phyloP scores from a whole-genome alignment of 1,140 invertebrate genomes.

The Archivesica marissinica region DNA sequence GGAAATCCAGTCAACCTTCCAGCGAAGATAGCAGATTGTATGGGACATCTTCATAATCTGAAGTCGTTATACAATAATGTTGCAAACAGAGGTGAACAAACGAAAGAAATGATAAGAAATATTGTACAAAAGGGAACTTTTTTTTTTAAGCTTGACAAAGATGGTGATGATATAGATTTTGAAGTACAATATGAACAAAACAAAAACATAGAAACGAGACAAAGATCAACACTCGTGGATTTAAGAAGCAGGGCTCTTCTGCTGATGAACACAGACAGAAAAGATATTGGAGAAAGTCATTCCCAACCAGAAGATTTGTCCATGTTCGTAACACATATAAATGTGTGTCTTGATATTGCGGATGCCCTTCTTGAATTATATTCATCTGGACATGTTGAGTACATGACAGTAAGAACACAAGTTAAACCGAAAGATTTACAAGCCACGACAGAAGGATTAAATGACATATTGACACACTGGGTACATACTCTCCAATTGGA shows the following conservation, averaged over 20 bases:
- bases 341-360: slow-evolving; percentile 61
- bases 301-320: slow-evolving; percentile 39
- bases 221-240: slow-evolving; percentile 62
- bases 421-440: slow-evolving; percentile 33
- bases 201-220: slow-evolving; percentile 31
- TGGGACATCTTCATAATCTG: slow-evolving; percentile 66
- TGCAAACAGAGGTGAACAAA: slow-evolving; percentile 72
- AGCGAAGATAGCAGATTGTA: slow-evolving; percentile 66
- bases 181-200: slow-evolving; percentile 61
- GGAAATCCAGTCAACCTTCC: slow-evolving; percentile 41
- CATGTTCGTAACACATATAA: slow-evolving; percentile 62
- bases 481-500: neutral
- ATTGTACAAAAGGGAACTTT: slow-evolving; percentile 63
- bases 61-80: slow-evolving; percentile 69
- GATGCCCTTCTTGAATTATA: slow-evolving; percentile 46
- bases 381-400: slow-evolving; percentile 66
- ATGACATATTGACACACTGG: slow-evolving; percentile 51
- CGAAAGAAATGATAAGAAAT: slow-evolving; percentile 69
- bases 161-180: neutral
- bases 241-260: slow-evolving; percentile 70
- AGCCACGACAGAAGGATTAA: neutral
- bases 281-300: neutral
- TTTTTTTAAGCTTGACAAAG: slow-evolving; percentile 41
- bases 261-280: slow-evolving; percentile 65
- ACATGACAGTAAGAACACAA: neutral